These are phyloP conservation scores for Pipistrellus pipistrellus DNA, from an alignment of 2,797 vertebrate species.

Conservation along the genomic window DNA sequence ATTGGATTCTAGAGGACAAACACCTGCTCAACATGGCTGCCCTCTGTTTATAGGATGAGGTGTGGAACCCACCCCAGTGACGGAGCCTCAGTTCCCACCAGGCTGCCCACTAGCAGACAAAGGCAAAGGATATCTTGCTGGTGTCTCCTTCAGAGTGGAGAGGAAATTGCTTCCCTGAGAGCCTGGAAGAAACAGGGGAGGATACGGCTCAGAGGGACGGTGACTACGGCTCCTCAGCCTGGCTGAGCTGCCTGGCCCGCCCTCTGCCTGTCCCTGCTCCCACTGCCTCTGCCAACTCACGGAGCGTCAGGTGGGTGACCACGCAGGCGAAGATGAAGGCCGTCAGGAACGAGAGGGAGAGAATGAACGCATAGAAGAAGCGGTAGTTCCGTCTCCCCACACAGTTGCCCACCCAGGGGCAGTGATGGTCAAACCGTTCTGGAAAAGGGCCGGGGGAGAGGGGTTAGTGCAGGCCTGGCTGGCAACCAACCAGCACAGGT, in stretches of 20 bases:
- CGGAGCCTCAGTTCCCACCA: neutral
- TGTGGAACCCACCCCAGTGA: neutral
- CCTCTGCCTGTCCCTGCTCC: neutral
- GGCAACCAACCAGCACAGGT: rapidly evolving
- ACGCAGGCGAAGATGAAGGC: conserved; percentile 98
- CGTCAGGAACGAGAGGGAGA: conserved; percentile 97
- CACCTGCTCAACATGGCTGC: neutral
- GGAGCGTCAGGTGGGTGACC: conserved; percentile 95
- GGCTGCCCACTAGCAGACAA: conserved; percentile 71
- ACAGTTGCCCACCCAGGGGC: conserved; percentile 99
- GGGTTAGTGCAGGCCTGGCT: neutral
- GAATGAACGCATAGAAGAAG: conserved; percentile 98
- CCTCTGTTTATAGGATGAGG: neutral
- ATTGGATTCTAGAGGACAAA: neutral
- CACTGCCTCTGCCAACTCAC: conserved; percentile 89
- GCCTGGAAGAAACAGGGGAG: conserved; percentile 87
- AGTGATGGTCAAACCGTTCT: conserved; percentile 99
- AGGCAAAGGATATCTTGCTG: conserved; percentile 95
- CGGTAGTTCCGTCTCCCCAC: conserved; percentile 98
- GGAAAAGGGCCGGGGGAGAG: conserved; percentile 55
- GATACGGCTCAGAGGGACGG: neutral
- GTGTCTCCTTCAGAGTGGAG: conserved; percentile 94
- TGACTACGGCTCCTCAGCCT: neutral
- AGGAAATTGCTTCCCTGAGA: conserved; percentile 93
- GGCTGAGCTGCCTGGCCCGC: neutral